Evolutionary conservation across 2,113 vertebrate species (phyloP).

Genomic region (Strix aluco): DNA sequence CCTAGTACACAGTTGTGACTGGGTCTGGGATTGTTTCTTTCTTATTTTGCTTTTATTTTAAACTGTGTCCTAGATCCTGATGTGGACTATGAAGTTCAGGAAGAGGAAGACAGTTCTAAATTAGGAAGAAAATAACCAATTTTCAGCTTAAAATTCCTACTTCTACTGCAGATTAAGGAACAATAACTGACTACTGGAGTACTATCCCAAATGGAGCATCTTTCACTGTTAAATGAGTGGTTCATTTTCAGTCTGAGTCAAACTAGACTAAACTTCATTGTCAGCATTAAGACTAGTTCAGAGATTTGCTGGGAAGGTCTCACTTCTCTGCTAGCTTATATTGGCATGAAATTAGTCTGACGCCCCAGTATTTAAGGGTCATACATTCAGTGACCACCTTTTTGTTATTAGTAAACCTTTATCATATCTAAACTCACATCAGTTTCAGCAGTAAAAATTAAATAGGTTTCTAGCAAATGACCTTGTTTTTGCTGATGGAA

Average conservation of each 20-base stretch:
- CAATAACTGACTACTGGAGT: rapidly evolving
- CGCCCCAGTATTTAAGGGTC: background rate
- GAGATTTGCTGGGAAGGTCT: background rate
- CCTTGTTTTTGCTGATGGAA: background rate
- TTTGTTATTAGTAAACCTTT: background rate
- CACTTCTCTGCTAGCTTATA: background rate
- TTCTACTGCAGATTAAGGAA: background rate
- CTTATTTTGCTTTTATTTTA: background rate
- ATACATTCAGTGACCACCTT: rapidly evolving
- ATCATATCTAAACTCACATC: background rate
- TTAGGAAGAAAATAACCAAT: background rate
- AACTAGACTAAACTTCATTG: background rate
- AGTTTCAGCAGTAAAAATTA: background rate
- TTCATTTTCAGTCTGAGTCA: background rate
- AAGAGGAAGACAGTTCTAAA: background rate
- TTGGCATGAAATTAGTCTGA: background rate
- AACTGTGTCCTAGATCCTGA: background rate
- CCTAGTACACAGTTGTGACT: rapidly evolving
- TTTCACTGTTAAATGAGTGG: rapidly evolving
- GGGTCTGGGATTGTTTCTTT: background rate
- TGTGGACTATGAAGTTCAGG: background rate
- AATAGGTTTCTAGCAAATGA: background rate
- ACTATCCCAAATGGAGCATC: background rate
- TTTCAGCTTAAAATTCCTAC: background rate
- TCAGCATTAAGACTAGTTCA: background rate